These are phyloP conservation scores for Formica exsecta DNA, from an alignment of 1,140 invertebrate species.

Conservation along the genomic window DNA sequence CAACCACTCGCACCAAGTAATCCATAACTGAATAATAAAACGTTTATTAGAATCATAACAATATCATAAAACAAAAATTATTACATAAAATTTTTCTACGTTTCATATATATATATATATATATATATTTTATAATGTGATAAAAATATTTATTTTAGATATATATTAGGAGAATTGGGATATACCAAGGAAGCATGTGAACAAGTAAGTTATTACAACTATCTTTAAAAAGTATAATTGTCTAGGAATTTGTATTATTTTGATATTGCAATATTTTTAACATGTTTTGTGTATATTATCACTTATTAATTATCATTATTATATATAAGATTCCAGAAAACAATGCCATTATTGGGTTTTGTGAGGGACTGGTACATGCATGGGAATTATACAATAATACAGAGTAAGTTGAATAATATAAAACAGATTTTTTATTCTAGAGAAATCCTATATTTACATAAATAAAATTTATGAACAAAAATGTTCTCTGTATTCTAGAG, in stretches of 20 bases:
- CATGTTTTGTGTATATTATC: background rate
- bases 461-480: conserved; percentile 37
- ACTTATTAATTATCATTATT: conserved; percentile 31
- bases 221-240: conserved; percentile 41
- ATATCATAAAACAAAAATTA: background rate
- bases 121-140: background rate
- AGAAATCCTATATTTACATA: background rate
- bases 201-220: conserved; percentile 85
- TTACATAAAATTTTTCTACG: too few relatives aligned
- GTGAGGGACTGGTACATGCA: conserved; percentile 91
- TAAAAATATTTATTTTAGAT: conserved; percentile 82
- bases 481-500: conserved; percentile 82
- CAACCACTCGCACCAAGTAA: conserved; percentile 94
- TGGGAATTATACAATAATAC: conserved; percentile 91
- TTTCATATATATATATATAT: background rate
- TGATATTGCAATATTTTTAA: background rate
- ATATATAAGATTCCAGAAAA: conserved; percentile 92
- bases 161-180: conserved; percentile 88
- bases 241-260: conserved; percentile 7
- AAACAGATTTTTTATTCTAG: background rate
- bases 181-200: conserved; percentile 87
- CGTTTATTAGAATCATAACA: background rate
- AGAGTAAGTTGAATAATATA: conserved; percentile 83
- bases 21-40: conserved; percentile 89
- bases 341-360: conserved; percentile 90